Percentiles rank a stretch among this genome's conserved stretches.
phyloP scores from a whole-genome alignment of 2,888 invertebrate genomes.

The Lasioglossum pauxillum region DNA sequence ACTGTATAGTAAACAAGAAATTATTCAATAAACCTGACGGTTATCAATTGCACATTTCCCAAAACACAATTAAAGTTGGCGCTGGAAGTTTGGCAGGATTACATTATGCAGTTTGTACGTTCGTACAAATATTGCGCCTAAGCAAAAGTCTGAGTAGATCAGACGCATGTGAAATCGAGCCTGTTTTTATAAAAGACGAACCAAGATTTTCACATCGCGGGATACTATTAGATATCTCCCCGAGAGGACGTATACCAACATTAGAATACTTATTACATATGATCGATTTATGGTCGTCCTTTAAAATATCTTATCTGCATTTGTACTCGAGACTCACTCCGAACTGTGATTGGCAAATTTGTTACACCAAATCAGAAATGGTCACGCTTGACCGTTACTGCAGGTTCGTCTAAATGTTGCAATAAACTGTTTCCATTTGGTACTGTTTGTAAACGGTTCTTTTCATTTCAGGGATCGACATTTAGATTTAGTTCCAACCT shows the following conservation, averaged over 20 bases:
- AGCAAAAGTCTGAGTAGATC: slow-evolving; percentile 80
- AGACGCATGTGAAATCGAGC: slow-evolving; percentile 81
- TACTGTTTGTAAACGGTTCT: slow-evolving; percentile 17
- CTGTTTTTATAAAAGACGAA: slow-evolving; percentile 86
- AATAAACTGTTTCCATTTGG: neutral
- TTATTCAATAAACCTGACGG: slow-evolving; percentile 84
- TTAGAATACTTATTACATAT: slow-evolving; percentile 85
- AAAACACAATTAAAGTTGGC: slow-evolving; percentile 85
- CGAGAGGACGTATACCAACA: slow-evolving; percentile 86
- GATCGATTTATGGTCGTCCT: slow-evolving; percentile 85
- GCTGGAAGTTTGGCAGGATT: slow-evolving; percentile 86
- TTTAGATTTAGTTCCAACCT: slow-evolving; percentile 86
- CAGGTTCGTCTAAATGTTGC: slow-evolving; percentile 72
- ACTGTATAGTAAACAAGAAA: slow-evolving; percentile 85
- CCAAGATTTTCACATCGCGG: slow-evolving; percentile 86
- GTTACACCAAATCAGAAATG: slow-evolving; percentile 85
- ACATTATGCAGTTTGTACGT: slow-evolving; percentile 86
- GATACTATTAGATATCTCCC: slow-evolving; percentile 86
- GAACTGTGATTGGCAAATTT: slow-evolving; percentile 84
- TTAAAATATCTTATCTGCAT: slow-evolving; percentile 86
- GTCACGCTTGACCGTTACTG: slow-evolving; percentile 86
- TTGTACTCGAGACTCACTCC: slow-evolving; percentile 84
- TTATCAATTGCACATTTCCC: slow-evolving; percentile 85
- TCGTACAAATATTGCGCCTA: slow-evolving; percentile 86
- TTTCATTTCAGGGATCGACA: slow-evolving; percentile 83